Evolutionary conservation across 2,113 vertebrate species (phyloP), one percentile per base, ranked within the genome.

Genomic region (Eretmodus cyanostictus): DNA sequence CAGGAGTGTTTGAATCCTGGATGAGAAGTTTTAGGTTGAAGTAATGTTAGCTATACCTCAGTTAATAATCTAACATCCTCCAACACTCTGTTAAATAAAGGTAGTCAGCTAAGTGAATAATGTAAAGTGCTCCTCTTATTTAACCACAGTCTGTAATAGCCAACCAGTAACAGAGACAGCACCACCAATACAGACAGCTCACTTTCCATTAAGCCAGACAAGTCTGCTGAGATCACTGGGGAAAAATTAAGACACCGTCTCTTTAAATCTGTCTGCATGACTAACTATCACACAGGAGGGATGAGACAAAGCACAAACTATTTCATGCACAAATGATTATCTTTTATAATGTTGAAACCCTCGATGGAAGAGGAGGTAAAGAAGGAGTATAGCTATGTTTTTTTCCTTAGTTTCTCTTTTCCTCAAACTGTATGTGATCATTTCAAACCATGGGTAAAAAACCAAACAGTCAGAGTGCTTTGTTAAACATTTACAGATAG

Each of bases 201-300:
- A 59, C 36, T 91, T 89, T 90, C 87, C 84, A 87, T 87, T 55
- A 29, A 90, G 22, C 24, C 73, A 86, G 83, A 90, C 83, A 85
- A 38, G 38, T 87, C 71, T 57, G 55, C 71, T 57, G 86, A 71
- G 63, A 80, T 45, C 42, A 47, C 47, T 80, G 63, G 29, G 38
- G 47, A 40, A 76, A 78, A 80, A 84, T 68, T 57, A 86, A 82
- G 71, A 68, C 80, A 55, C 59, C 5, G 34, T 85, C 81, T 86
- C 68, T 66, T 87, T 82, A 93, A 73, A 94, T 89, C 63, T 85
- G 61, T 94, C 87, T 89, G 53, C 83, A 89, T 94, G 93, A 92
- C 89, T 91, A 91, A 93, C 82, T 55, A 87, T 86, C 85, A 82
- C 85, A 89, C 49, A 51, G 22, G 82, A 80, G 78, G 80, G 59